phyloP scores from a whole-genome alignment of 2,888 invertebrate species.

The Zootermopsis nevadensis region DNA sequence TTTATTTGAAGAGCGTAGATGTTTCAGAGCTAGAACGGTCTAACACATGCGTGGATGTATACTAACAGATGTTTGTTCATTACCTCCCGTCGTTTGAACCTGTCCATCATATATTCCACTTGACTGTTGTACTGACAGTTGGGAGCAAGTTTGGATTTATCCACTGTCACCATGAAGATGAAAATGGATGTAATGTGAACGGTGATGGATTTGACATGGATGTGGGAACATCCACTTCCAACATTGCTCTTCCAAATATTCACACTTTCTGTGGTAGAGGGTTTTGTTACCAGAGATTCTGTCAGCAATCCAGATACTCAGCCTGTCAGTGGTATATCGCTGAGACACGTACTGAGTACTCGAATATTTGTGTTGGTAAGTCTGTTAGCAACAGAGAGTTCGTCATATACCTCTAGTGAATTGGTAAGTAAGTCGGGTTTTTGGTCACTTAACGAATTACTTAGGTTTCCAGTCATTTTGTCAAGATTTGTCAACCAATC shows the following conservation, averaged over 20 bases:
- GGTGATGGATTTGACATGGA: background rate
- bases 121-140: background rate
- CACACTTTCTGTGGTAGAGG: no score
- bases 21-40: conserved; percentile 26
- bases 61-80: background rate
- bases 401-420: no score
- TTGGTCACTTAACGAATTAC: no score
- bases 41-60: conserved; percentile 1
- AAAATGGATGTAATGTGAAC: background rate
- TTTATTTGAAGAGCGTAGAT: conserved; percentile 24
- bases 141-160: background rate
- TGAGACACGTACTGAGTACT: no score
- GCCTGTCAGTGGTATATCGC: no score
- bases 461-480: no score
- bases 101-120: background rate
- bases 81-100: background rate
- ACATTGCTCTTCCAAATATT: background rate
- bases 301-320: no score
- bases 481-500: no score
- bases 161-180: background rate
- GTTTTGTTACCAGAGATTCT: no score
- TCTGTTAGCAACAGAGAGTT: no score
- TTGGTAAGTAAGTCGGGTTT: no score
- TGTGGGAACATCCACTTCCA: background rate
- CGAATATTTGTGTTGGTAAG: no score